These are phyloP conservation scores for Battus philenor DNA, from an alignment of 1,140 invertebrate species.

Conservation along the genomic window DNA sequence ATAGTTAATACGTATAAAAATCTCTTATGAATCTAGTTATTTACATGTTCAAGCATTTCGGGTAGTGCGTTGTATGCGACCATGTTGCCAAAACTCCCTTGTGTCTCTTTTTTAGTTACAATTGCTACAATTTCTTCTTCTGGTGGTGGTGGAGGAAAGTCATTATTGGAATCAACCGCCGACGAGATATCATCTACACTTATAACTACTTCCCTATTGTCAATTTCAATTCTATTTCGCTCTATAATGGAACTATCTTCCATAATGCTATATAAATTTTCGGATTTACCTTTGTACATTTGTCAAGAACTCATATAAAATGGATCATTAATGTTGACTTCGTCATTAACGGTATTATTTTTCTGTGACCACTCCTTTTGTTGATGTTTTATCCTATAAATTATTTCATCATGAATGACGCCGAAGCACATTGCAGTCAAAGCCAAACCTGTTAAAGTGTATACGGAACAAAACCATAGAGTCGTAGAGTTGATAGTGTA, in stretches of 20 bases:
- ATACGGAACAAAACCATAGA: constrained; percentile 94
- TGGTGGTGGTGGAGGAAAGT: constrained; percentile 60
- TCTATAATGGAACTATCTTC: constrained; percentile 65
- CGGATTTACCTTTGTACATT: constrained; percentile 71
- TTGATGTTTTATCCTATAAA: constrained; percentile 84
- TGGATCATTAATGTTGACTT: constrained; percentile 67
- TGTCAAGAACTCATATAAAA: constrained; percentile 76
- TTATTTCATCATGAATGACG: constrained; percentile 95
- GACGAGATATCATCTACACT: constrained; percentile 64
- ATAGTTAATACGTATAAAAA: constrained; percentile 11
- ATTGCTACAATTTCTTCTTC: constrained; percentile 74
- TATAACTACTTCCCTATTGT: constrained; percentile 68
- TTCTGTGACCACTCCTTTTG: constrained; percentile 75
- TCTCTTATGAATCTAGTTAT: constrained; percentile 32
- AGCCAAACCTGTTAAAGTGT: constrained; percentile 96
- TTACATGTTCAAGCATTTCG: constrained; percentile 68
- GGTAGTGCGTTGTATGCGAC: constrained; percentile 72
- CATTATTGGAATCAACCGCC: constrained; percentile 36
- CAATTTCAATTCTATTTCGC: constrained; percentile 65
- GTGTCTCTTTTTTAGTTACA: constrained; percentile 71
- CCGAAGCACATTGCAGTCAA: constrained; percentile 98
- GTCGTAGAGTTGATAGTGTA: constrained; percentile 75
- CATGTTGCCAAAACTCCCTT: constrained; percentile 64
- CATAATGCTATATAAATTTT: constrained; percentile 76
- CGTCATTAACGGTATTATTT: constrained; percentile 70